Conservation (phyloP, 2,113 vertebrate genomes). For the Euleptes europaea region DNA sequence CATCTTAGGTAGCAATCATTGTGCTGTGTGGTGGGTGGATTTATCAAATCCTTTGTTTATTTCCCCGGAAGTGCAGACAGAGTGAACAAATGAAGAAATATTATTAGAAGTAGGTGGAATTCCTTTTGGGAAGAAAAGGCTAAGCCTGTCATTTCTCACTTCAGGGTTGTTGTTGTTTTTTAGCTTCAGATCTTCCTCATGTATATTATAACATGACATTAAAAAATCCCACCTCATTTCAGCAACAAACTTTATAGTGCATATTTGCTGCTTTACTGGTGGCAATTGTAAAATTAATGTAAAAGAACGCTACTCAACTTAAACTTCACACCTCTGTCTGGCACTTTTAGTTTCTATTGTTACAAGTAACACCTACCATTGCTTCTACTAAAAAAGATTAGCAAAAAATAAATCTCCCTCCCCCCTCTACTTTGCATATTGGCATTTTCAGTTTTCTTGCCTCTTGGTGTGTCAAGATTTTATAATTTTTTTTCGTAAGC, state of each 20-base stretch:
- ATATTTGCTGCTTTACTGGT: not conserved
- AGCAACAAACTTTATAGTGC: not conserved
- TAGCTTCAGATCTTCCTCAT: not conserved
- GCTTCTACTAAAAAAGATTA: not conserved
- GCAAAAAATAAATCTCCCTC: not conserved
- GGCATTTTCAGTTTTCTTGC: not conserved
- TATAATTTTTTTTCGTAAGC: not conserved
- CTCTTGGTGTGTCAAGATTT: not conserved
- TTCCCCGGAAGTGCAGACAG: not conserved
- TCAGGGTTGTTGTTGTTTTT: not conserved
- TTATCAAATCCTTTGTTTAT: not conserved
- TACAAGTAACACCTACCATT: not conserved
- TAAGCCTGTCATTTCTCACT: not conserved
- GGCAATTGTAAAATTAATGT: not conserved
- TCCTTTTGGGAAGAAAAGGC: not conserved
- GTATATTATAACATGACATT: not conserved
- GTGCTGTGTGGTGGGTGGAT: not conserved
- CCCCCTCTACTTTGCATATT: not conserved
- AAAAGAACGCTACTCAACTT: not conserved
- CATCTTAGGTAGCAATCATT: not conserved
- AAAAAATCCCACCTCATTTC: not conserved
- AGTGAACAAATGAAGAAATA: not conserved
- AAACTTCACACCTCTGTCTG: not conserved
- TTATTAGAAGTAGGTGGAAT: not conserved
- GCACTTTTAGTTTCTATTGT: constrained; percentile 6